These are phyloP conservation scores for Ochlodes sylvanus DNA, from an alignment of 2,888 invertebrate species.

Conservation along the genomic window DNA sequence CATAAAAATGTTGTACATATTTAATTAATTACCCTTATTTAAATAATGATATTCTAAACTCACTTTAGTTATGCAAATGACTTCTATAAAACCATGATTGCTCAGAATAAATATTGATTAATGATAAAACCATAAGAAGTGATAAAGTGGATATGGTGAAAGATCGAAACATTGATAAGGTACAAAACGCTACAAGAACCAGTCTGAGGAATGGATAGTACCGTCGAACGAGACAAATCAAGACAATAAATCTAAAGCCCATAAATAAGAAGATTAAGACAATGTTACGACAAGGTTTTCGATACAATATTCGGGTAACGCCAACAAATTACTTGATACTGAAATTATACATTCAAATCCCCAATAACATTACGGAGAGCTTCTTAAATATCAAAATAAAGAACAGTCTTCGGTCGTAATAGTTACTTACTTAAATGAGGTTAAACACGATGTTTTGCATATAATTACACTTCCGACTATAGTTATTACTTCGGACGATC, in stretches of 20 bases:
- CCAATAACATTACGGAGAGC: conserved; percentile 6
- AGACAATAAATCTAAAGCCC: conserved; percentile 37
- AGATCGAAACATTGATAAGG: conserved; percentile 7
- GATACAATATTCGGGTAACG: conserved; percentile 20
- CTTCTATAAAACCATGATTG: conserved; percentile 25
- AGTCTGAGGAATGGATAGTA: conserved; percentile 32
- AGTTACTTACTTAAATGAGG: conserved; percentile 27
- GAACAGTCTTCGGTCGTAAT: conserved; percentile 6
- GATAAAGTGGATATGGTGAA: conserved; percentile 11
- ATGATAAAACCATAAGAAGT: conserved; percentile 29
- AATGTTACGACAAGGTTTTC: conserved; percentile 33
- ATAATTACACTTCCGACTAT: conserved; percentile 33
- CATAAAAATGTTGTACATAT: conserved; percentile 17
- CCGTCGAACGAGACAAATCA: conserved; percentile 24
- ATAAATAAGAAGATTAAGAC: conserved; percentile 37
- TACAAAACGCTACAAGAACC: conserved; percentile 29
- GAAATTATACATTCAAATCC: conserved; percentile 17
- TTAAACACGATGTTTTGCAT: conserved; percentile 32
- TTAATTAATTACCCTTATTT: conserved; percentile 11
- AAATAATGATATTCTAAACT: conserved; percentile 19
- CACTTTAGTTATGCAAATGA: conserved; percentile 14
- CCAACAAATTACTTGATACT: conserved; percentile 20
- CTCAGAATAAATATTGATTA: conserved; percentile 24
- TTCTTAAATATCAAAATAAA: conserved; percentile 10
- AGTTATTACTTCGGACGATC: conserved; percentile 29